phyloP scores from a whole-genome alignment of 2,113 vertebrate genomes.

The Spermophilus dauricus region DNA sequence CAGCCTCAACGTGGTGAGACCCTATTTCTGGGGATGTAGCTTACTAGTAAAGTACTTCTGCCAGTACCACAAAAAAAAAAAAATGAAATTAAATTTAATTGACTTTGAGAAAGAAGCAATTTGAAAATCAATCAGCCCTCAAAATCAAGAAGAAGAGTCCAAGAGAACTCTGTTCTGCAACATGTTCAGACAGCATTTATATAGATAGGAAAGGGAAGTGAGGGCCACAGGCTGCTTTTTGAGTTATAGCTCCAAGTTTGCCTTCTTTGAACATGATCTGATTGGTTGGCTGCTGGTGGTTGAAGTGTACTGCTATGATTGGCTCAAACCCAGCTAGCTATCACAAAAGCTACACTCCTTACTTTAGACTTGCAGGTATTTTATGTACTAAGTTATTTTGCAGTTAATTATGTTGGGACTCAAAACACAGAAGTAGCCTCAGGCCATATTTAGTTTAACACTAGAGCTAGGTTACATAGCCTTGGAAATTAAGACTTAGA shows the following conservation, averaged over 20 bases:
- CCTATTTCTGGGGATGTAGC: too few species aligned
- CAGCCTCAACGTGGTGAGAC: too few species aligned
- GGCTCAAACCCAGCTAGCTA: background rate
- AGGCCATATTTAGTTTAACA: background rate
- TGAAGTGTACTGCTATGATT: background rate
- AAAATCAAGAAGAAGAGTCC: background rate
- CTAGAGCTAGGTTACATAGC: accelerated
- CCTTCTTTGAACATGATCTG: background rate
- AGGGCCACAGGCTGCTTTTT: background rate
- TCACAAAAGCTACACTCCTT: background rate
- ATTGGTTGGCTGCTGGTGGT: background rate
- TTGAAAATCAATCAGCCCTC: background rate
- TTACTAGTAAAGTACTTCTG: too few species aligned
- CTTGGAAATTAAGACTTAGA: background rate
- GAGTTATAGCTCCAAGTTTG: background rate
- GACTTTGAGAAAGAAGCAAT: background rate
- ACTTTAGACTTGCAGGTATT: background rate
- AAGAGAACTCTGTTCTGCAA: background rate
- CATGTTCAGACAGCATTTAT: too few species aligned
- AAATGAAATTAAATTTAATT: background rate
- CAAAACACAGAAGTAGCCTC: background rate
- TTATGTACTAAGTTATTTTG: background rate
- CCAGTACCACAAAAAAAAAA: too few species aligned
- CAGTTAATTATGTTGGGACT: background rate
- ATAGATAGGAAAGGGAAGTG: background rate